phyloP scores from a whole-genome alignment of 2,888 invertebrate species.

The Autographa pulchrina region DNA sequence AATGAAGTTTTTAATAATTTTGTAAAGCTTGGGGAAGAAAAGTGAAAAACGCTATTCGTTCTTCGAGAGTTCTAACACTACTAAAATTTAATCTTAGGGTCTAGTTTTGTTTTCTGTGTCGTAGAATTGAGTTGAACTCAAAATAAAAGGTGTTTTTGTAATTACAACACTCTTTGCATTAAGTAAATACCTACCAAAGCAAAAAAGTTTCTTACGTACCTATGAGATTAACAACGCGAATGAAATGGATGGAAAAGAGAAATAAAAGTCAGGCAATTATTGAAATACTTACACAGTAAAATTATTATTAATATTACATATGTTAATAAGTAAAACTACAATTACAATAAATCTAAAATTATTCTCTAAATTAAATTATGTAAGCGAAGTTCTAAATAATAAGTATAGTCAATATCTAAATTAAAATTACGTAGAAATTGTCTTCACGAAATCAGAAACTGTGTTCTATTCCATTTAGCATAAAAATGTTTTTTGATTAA shows the following conservation, averaged over 20 bases:
- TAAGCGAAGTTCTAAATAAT: constrained; percentile 6
- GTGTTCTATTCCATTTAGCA: background rate
- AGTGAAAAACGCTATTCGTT: too few relatives aligned
- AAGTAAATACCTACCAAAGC: too few relatives aligned
- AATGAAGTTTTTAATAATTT: too few relatives aligned
- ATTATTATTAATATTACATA: constrained; percentile 12
- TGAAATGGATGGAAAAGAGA: background rate
- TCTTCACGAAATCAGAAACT: background rate
- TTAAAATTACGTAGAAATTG: constrained; percentile 8
- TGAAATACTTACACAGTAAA: constrained; percentile 9
- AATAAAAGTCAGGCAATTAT: background rate
- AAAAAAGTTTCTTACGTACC: too few relatives aligned
- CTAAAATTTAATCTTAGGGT: too few relatives aligned
- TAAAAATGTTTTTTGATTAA: background rate
- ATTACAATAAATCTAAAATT: constrained; percentile 9
- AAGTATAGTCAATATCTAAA: constrained; percentile 14
- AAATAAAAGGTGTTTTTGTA: too few relatives aligned
- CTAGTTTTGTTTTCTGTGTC: too few relatives aligned
- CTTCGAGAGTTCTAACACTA: too few relatives aligned
- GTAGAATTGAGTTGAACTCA: too few relatives aligned
- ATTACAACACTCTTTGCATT: too few relatives aligned
- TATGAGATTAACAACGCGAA: too few relatives aligned
- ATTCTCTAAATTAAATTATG: constrained; percentile 7
- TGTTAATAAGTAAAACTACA: constrained; percentile 6
- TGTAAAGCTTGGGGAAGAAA: too few relatives aligned